Base-by-base conservation (phyloP, 2,888 invertebrate genomes). In the Molorchus minor region DNA sequence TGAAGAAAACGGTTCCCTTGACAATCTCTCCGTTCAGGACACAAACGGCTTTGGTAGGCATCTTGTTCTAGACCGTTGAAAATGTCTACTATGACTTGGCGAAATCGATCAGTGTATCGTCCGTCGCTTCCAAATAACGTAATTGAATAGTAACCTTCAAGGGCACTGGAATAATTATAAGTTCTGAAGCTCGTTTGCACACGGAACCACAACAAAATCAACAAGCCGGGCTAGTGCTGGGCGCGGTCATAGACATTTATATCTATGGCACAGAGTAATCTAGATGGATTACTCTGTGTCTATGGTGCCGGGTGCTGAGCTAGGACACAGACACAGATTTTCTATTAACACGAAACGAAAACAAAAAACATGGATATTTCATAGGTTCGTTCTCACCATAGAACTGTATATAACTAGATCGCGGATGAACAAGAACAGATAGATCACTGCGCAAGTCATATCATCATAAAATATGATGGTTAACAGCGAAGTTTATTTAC, bases 21-120 rank as follows among this genome's bases (percentile, higher is more conserved):
- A 93, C 92, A 29, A 76, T 75, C 79, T 94, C 93, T 17, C 94
- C 94, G 65, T 88, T 89, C 66, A 96, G 84, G 70, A 95, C 93
- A 79, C 93, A 93, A 60, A 95, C 94, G 58, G 94, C 95, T 85
- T 91, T 93, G 16, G 79, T 77, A 61, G 85, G 81, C 88, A 88
- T 88, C 72, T 74, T 79, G 56, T 53, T 59, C 51, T 52, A 44
- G 29, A 67, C 1, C 7, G 49, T 21, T 15, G 5, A 20, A n/a
- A 55, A 56, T 13, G 33, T 20, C 30, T 10, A 43, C 25, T 52
- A 46, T 58, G 57, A 57, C 54, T 55, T 17, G 12, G 49, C 61
- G 33, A 30, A 58, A 53, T 53, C 33, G 33, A 38, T 46, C 10
- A 45, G 3, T 19, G 13, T 7, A 16, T 13, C 43, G 12, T 12